Percentiles rank a stretch among this genome's conserved stretches.
Evolutionary conservation across 2,888 invertebrate genomes (phyloP).

Genomic region (Bombylius major): DNA sequence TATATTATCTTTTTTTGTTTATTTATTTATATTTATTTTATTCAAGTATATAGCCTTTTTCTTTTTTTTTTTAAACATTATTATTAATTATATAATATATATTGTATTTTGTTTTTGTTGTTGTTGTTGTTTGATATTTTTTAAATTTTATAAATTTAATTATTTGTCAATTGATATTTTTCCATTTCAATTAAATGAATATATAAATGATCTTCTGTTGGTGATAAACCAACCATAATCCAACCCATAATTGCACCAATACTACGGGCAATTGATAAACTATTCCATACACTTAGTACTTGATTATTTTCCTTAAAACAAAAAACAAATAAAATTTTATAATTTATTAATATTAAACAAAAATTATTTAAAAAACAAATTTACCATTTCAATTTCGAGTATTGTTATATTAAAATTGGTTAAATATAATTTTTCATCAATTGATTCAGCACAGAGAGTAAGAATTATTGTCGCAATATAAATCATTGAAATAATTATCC

Average conservation of each 20-base stretch:
- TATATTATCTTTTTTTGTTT: too few relatives aligned
- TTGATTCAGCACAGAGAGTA: slow-evolving; percentile 35
- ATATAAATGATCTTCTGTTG: slow-evolving; percentile 40
- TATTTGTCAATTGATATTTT: slow-evolving; percentile 37
- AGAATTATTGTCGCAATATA: slow-evolving; percentile 38
- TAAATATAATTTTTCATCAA: slow-evolving; percentile 32
- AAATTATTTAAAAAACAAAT: background rate
- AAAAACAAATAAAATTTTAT: background rate
- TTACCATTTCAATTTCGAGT: slow-evolving; percentile 33
- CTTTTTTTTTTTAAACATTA: too few relatives aligned
- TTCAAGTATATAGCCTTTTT: too few relatives aligned
- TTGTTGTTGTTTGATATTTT: background rate
- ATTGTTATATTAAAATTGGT: slow-evolving; percentile 31
- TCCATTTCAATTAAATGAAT: slow-evolving; percentile 38
- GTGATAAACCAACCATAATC: slow-evolving; percentile 42
- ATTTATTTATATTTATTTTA: background rate
- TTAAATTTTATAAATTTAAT: slow-evolving; percentile 19
- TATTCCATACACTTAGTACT: slow-evolving; percentile 41
- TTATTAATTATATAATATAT: slow-evolving; percentile 2
- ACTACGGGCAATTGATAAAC: slow-evolving; percentile 41
- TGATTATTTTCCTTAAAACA: slow-evolving; percentile 32
- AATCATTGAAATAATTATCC: slow-evolving; percentile 37
- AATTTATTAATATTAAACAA: background rate
- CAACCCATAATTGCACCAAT: slow-evolving; percentile 42
- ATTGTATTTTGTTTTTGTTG: slow-evolving; percentile 1